Base-by-base conservation (phyloP, 2,888 invertebrate species). In the Pyralis farinalis region DNA sequence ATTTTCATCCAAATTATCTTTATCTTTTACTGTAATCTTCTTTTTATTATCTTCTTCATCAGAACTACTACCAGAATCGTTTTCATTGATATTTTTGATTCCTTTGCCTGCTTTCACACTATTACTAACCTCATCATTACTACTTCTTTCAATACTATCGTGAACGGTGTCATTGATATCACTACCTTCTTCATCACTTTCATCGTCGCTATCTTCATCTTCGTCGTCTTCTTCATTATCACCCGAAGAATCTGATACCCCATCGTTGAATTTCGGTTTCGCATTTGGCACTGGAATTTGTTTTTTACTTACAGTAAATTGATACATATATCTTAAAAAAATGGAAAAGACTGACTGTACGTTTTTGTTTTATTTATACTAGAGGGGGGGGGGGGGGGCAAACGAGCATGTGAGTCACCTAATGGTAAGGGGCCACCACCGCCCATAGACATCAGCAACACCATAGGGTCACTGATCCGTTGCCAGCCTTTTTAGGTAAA, bases 121-220 rank as follows among this genome's bases (percentile, higher is more conserved):
- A 3, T 16, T 16, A 16, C 3, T 34, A 9, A 30, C 41, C 34
- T 48, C 34, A 34, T 51, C 30, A 32, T 11, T 41, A 29, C 46
- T 41, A 37, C 49, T 40, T 16, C 38, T 33, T 34, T 32, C 39
- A 20, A 43, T 44, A 5, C 39, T 38, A 12, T 46, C 39, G 21
- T 50, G 16, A 4, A 44, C 44, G 7, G 40, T 38, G 11, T 46
- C 39, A 21, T 50, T n/a, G n/a, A n/a, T 48, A 25, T 52, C 54
- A 28, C 34, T 47, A 40, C 49, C 56, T 32, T 54, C 55, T 25
- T 63, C 56, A 40, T 81, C 65, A 42, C 67, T 71, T 30, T 83
- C 71, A 21, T 68, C 76, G 32, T 77, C 78, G 7, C 68, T 71
- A 29, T 74, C 80, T 85, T 91, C 12, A 82, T 87, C 32, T 80